These are phyloP conservation scores for Myrmecobius fasciatus DNA, from an alignment of 2,113 vertebrate genomes.

Conservation along the genomic window DNA sequence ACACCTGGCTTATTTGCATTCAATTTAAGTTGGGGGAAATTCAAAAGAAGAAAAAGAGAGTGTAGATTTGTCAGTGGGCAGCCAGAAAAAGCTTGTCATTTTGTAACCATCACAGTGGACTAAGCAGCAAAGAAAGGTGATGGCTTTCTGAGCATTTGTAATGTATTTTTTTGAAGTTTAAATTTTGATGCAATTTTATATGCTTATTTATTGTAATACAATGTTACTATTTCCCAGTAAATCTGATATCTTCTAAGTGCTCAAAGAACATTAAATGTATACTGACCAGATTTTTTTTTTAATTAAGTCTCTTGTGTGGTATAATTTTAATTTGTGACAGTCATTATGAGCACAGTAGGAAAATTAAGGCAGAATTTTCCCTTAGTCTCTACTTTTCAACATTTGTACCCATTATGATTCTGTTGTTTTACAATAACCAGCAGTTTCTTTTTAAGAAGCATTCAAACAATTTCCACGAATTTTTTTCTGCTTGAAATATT, in stretches of 20 bases:
- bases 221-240: slow-evolving; percentile 51
- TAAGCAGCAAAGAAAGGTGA: slow-evolving; percentile 43
- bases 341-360: slow-evolving; percentile 52
- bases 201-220: slow-evolving; percentile 34
- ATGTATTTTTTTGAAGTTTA: not conserved
- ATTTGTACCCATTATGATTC: not conserved
- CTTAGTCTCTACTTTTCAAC: slow-evolving; percentile 26
- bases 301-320: slow-evolving; percentile 42
- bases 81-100: slow-evolving; percentile 75
- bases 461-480: slow-evolving; percentile 43
- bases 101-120: slow-evolving; percentile 62
- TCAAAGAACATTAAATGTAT: slow-evolving; percentile 55
- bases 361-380: slow-evolving; percentile 42
- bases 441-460: slow-evolving; percentile 44
- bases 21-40: slow-evolving; percentile 81
- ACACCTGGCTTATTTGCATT: slow-evolving; percentile 86
- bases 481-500: slow-evolving; percentile 37
- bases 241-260: not conserved
- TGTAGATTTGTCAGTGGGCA: slow-evolving; percentile 41
- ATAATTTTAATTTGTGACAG: slow-evolving; percentile 52
- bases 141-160: slow-evolving; percentile 43
- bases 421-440: slow-evolving; percentile 40
- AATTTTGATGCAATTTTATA: not conserved
- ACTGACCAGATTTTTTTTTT: slow-evolving; percentile 35
- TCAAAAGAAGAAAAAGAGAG: slow-evolving; percentile 78